These are phyloP conservation scores for Eospalax fontanierii DNA, from an alignment of 2,797 vertebrate species.

Conservation along the genomic window DNA sequence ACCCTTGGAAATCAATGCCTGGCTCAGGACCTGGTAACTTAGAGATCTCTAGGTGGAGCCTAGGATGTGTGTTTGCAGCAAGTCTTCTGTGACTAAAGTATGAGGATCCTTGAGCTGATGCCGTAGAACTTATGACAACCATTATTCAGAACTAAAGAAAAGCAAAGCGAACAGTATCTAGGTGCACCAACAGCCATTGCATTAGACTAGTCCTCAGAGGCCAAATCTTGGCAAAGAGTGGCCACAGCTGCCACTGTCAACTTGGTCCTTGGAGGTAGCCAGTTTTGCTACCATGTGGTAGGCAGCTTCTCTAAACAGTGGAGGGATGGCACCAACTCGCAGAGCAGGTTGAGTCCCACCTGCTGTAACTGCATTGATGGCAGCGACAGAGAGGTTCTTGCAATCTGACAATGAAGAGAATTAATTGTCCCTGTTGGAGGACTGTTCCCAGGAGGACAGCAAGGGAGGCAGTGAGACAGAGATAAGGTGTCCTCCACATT, in stretches of 20 bases:
- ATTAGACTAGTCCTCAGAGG: background rate
- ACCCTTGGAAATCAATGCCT: background rate
- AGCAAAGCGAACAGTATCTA: background rate
- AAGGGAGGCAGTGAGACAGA: background rate
- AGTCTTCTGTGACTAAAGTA: background rate
- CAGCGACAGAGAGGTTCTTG: background rate
- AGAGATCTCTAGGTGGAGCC: background rate
- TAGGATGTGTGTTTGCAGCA: background rate
- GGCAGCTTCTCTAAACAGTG: background rate
- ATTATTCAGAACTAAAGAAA: background rate
- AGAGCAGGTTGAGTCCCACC: too few relatives aligned
- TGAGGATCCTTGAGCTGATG: background rate
- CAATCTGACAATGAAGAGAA: background rate
- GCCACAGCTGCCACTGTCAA: accelerated
- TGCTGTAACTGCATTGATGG: accelerated
- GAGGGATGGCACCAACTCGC: too few relatives aligned
- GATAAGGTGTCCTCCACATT: slow-evolving; percentile 52
- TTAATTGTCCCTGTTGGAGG: background rate
- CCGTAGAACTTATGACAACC: background rate
- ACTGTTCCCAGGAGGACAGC: background rate
- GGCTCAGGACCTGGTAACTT: too few relatives aligned
- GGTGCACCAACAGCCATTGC: background rate
- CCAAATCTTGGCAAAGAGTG: background rate
- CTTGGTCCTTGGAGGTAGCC: background rate
- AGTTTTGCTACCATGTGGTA: background rate